These are phyloP conservation scores for Cichlasoma orientale DNA, from an alignment of 2,797 vertebrate species.

Conservation along the genomic window DNA sequence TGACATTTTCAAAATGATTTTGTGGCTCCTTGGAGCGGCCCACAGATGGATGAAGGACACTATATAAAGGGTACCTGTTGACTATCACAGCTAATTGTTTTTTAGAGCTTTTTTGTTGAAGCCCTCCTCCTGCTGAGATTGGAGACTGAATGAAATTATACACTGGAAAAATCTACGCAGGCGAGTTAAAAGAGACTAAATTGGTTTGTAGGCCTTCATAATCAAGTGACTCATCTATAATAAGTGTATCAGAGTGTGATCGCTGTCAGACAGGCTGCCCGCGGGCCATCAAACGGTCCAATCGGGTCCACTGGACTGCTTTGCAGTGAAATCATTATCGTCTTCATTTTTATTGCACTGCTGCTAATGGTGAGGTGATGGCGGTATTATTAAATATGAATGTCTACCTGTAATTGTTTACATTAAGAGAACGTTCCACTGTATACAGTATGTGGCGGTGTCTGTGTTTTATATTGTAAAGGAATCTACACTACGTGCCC, in stretches of 20 bases:
- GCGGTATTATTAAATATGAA: neutral
- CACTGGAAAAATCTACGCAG: neutral
- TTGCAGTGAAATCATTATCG: neutral
- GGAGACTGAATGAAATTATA: neutral
- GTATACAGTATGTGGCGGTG: neutral
- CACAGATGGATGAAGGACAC: too few relatives aligned
- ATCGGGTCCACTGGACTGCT: neutral
- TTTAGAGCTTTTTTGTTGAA: too few relatives aligned
- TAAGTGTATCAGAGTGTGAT: neutral
- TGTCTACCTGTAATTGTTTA: neutral
- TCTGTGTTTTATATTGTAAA: slow-evolving; percentile 22
- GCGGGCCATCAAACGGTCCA: neutral
- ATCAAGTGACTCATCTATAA: neutral
- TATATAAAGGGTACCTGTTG: neutral
- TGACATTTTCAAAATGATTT: neutral
- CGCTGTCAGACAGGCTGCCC: neutral
- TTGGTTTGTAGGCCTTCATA: neutral
- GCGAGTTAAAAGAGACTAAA: neutral
- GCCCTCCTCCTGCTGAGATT: too few relatives aligned
- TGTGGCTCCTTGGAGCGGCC: neutral
- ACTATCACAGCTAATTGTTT: too few relatives aligned
- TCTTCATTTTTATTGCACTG: neutral
- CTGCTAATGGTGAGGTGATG: neutral
- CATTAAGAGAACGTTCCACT: neutral
- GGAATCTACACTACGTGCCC: slow-evolving; percentile 27